Evolutionary conservation across 2,113 vertebrate genomes (phyloP).

Genomic region (Mohoua ochrocephala): DNA sequence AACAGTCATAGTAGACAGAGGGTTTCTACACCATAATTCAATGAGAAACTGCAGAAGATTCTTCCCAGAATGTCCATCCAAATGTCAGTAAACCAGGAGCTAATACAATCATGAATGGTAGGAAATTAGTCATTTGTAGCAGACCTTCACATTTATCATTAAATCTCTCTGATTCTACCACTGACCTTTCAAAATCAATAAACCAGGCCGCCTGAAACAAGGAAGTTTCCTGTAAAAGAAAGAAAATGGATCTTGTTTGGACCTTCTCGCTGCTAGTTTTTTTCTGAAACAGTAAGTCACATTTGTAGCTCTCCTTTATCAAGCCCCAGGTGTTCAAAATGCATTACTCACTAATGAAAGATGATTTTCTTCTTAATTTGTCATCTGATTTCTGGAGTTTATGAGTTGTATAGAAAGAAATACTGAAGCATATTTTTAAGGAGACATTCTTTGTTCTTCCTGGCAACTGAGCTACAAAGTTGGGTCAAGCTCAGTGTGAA

Average conservation of each 20-base stretch:
- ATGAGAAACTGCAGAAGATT: background rate
- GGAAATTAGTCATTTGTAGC: background rate
- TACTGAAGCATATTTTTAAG: background rate
- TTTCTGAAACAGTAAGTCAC: background rate
- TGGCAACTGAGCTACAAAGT: background rate
- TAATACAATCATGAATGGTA: background rate
- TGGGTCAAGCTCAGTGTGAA: background rate
- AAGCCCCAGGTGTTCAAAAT: background rate
- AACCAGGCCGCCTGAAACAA: background rate
- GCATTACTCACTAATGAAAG: background rate
- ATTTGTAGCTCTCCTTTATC: background rate
- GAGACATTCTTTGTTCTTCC: background rate
- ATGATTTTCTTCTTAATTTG: background rate
- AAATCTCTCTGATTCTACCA: background rate
- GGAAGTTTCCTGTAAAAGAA: background rate
- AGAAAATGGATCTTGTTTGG: background rate
- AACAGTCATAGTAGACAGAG: background rate
- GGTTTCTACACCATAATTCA: background rate
- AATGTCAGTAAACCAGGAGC: background rate
- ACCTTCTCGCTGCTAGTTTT: background rate
- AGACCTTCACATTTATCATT: background rate
- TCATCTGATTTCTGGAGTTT: background rate
- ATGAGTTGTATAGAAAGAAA: background rate
- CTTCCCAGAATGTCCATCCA: background rate
- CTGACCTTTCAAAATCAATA: constrained; percentile 7